Evolutionary conservation across 2,113 vertebrate species (phyloP), one percentile per base, ranked within the genome.

Genomic region (Bubo blakistoni): DNA sequence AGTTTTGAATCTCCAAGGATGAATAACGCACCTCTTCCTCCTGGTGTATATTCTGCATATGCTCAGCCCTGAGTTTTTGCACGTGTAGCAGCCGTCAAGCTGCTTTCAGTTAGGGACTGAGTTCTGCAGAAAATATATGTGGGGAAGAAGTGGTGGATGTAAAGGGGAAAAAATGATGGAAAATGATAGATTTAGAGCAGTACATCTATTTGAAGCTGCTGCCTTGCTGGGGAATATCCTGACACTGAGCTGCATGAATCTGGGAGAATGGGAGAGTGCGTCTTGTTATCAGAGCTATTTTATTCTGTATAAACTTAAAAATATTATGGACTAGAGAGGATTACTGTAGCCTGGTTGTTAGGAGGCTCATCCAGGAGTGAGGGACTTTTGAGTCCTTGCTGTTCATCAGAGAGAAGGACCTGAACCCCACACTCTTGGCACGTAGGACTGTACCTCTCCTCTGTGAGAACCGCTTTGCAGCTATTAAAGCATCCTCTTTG

Each of bases 31-130:
- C 67, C 38, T 74, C 29, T 92, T 38, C 54, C 20, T 94, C 63
- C n/a, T 63, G 55, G 46, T 0, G 2, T 5, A 1, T 5, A 17
- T 47, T 77, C 55, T 13, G 0, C 0, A 0, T 20, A 22, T n/a
- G 3, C 26, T 81, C 79, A 58, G 51, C 51, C 22, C 46, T 0
- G 13, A 19, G 32, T 51, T 61, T 70, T 15, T 70, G 82, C 40
- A 6, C 3, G 0, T 36, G n/a, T 34, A 16, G 10, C 62, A 30
- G 14, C 59, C 61, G 80, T 49, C 55, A 59, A 2, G 42, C 20
- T 76, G 8, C 59, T 84, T 46, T 47, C 63, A 89, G 55, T 29
- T 66, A 29, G 46, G 10, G 59, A n/a, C 42, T 29, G 58, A 63
- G 44, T 42, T 92, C 87, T 51, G 51, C 26, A 38, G 38, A 42